A percentile compares a stretch with the other conserved stretches of the same genome.
phyloP scores from a whole-genome alignment of 2,888 invertebrate species.

The Erynnis tages region DNA sequence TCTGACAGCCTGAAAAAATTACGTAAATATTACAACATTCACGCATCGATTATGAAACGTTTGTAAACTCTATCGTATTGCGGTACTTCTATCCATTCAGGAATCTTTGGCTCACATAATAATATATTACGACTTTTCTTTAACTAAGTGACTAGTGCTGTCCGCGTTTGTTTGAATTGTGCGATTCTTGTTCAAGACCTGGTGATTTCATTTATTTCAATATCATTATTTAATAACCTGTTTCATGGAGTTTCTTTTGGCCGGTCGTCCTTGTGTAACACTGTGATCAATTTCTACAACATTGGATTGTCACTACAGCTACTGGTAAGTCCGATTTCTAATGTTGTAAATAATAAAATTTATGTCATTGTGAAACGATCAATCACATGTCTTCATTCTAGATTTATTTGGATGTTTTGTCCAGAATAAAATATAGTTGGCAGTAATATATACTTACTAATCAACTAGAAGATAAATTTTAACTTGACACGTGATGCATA shows the following conservation, averaged over 20 bases:
- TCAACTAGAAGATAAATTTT: too few species aligned
- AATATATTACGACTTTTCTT: constrained; percentile 35
- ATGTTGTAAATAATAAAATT: background rate
- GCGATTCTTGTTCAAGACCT: constrained; percentile 65
- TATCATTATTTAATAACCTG: constrained; percentile 63
- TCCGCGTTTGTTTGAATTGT: constrained; percentile 61
- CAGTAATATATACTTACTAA: too few species aligned
- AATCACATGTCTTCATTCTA: too few species aligned
- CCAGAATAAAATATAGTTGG: too few species aligned
- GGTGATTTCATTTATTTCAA: constrained; percentile 72
- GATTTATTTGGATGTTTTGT: background rate
- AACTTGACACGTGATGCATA: too few species aligned
- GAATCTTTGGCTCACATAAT: constrained; percentile 21
- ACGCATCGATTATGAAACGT: constrained; percentile 72
- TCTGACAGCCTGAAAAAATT: constrained; percentile 75
- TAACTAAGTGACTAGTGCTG: constrained; percentile 46
- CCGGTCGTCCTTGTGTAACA: constrained; percentile 59
- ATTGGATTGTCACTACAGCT: constrained; percentile 70
- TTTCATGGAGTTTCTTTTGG: constrained; percentile 59
- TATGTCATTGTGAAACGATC: background rate
- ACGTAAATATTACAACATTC: constrained; percentile 79
- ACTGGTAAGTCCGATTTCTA: constrained; percentile 55
- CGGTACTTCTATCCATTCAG: constrained; percentile 40
- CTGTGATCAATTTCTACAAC: constrained; percentile 62
- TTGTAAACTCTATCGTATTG: constrained; percentile 49